Conservation (phyloP, 2,888 invertebrate genomes). For the Elegia similella region DNA sequence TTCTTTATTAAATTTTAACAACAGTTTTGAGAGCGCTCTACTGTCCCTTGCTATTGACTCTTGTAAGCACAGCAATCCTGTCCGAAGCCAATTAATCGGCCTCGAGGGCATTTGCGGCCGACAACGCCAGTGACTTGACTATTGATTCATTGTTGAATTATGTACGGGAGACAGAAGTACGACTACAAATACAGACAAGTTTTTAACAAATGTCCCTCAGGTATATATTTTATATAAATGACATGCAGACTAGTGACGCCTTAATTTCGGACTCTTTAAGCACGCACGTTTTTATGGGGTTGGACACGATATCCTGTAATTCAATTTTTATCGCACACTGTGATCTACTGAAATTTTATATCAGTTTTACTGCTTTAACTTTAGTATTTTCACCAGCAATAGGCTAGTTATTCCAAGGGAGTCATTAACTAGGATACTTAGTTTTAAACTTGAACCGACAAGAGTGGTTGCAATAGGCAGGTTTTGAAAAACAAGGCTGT, state of each 20-base stretch:
- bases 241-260: constrained; percentile 4
- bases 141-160: not conserved
- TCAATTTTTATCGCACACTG: not conserved
- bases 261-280: not conserved
- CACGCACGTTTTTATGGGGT: constrained; percentile 6
- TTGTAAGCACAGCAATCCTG: constrained; percentile 12
- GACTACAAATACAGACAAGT: too few relatives aligned
- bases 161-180: too few relatives aligned
- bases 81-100: constrained; percentile 6
- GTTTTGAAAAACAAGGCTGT: too few relatives aligned
- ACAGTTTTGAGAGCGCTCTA: not conserved
- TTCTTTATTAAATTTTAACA: too few relatives aligned
- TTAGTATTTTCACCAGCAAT: not conserved
- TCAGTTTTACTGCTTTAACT: not conserved
- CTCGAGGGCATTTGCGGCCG: not conserved
- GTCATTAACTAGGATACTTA: not conserved
- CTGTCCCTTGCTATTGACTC: not conserved
- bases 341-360: constrained; percentile 5
- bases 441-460: not conserved
- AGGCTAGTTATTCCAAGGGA: not conserved
- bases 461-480: too few relatives aligned
- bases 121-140: not conserved
- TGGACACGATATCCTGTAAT: constrained; percentile 9
- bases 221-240: not conserved
- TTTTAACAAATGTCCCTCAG: too few relatives aligned